These are phyloP conservation scores for Pantherophis vulpinus DNA, from an alignment of 2,797 vertebrate genomes.

Conservation along the genomic window DNA sequence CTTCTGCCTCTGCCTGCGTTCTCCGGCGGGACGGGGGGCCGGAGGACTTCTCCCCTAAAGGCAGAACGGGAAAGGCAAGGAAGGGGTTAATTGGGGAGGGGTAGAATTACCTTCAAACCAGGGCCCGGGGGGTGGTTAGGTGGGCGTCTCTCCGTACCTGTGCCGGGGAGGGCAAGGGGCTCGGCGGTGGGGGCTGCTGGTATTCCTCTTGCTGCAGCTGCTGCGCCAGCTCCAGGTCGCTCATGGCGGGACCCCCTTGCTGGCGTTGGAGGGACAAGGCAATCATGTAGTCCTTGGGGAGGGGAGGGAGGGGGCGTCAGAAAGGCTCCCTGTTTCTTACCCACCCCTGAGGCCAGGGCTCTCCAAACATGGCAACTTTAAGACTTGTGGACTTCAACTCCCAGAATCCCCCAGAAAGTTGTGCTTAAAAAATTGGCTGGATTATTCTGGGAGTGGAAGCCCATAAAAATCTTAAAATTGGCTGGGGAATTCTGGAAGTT, in stretches of 20 bases:
- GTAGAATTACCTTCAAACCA: fast-evolving
- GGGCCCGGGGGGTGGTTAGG: no score
- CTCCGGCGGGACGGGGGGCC: conserved; percentile 51
- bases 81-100: not conserved
- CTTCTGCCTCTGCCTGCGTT: conserved; percentile 72
- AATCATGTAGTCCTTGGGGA: conserved; percentile 83
- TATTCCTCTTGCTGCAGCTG: conserved; percentile 93
- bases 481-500: not conserved
- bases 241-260: conserved; percentile 72
- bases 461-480: no score
- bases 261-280: conserved; percentile 87
- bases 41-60: conserved; percentile 76
- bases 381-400: not conserved
- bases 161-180: fast-evolving
- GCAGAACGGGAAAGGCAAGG: fast-evolving
- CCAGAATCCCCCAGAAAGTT: not conserved
- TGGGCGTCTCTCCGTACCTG: conserved; percentile 37
- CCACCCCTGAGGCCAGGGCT: not conserved
- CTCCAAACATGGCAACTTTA: not conserved
- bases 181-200: conserved; percentile 67
- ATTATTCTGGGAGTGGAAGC: not conserved
- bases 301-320: not conserved
- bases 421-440: no score
- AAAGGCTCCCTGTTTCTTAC: not conserved
- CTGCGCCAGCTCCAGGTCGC: conserved; percentile 87